A percentile compares a stretch with the other conserved stretches of the same genome.
phyloP scores from a whole-genome alignment of 2,797 vertebrate genomes.

The Notamacropus eugenii region DNA sequence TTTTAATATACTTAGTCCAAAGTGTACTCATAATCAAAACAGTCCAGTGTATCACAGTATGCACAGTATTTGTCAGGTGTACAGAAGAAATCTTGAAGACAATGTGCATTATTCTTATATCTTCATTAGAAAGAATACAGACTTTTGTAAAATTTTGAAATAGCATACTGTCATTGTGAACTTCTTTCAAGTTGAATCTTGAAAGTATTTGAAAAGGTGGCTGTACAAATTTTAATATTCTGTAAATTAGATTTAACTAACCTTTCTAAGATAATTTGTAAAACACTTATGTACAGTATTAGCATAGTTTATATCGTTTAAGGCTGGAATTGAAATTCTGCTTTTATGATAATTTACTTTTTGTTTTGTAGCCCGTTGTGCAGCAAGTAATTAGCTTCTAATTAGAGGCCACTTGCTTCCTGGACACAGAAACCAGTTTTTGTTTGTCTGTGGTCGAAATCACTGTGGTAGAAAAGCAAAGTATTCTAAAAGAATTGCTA shows the following conservation, averaged over 20 bases:
- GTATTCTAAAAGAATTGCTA: not conserved
- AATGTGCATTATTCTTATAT: constrained; percentile 69
- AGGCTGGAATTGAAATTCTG: constrained; percentile 66
- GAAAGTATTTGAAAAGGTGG: constrained; percentile 60
- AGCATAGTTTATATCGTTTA: constrained; percentile 40
- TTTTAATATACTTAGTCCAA: constrained; percentile 34
- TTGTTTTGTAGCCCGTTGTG: constrained; percentile 45
- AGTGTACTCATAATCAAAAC: not conserved
- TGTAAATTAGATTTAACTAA: constrained; percentile 62
- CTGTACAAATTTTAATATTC: not conserved
- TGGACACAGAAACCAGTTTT: constrained; percentile 8
- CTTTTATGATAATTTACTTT: constrained; percentile 58
- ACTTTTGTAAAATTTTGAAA: constrained; percentile 56
- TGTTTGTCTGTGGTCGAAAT: not conserved
- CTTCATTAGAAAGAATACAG: constrained; percentile 57
- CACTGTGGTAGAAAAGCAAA: constrained; percentile 15
- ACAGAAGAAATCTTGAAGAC: constrained; percentile 63
- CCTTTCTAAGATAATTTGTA: constrained; percentile 58
- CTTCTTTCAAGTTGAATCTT: constrained; percentile 44
- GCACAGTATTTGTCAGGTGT: constrained; percentile 36
- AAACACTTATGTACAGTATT: constrained; percentile 60
- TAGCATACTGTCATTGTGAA: constrained; percentile 39
- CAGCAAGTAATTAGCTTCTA: constrained; percentile 46
- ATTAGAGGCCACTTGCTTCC: constrained; percentile 23
- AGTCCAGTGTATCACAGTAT: constrained; percentile 28